Percentiles rank a stretch among this genome's conserved stretches.
These are phyloP conservation scores for Tragelaphus imberbis DNA, from an alignment of 2,113 vertebrate species.

Conservation along the genomic window DNA sequence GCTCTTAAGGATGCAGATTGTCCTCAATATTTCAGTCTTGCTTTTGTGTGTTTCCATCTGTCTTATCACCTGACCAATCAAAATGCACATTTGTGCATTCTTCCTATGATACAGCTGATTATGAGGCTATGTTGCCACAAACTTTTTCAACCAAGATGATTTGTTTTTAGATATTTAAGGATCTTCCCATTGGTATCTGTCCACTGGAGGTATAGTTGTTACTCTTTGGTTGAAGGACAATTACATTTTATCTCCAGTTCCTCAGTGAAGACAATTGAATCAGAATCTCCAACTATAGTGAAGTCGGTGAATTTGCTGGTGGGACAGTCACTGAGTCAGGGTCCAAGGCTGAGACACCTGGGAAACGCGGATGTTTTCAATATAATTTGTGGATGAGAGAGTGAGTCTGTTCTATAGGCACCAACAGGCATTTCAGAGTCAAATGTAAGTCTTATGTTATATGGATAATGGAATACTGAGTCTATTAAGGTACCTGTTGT, in stretches of 20 bases:
- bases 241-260: neutral
- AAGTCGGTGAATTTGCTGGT: neutral
- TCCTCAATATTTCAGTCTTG: neutral
- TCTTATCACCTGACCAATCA: neutral
- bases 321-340: neutral
- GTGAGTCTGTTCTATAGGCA: neutral
- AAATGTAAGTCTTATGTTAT: neutral
- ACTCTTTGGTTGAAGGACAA: neutral
- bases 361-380: neutral
- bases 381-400: neutral
- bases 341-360: neutral
- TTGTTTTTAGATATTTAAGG: neutral
- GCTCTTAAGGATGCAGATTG: neutral
- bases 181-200: neutral
- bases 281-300: neutral
- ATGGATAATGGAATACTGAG: neutral
- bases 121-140: neutral
- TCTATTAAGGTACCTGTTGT: neutral
- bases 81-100: neutral
- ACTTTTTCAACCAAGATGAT: neutral
- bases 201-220: neutral
- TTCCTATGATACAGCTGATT: neutral
- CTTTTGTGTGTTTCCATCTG: neutral
- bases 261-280: neutral
- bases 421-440: neutral